Evolutionary conservation across 2,888 invertebrate species (phyloP).

Genomic region (Acanthococcus lagerstroemiae): DNA sequence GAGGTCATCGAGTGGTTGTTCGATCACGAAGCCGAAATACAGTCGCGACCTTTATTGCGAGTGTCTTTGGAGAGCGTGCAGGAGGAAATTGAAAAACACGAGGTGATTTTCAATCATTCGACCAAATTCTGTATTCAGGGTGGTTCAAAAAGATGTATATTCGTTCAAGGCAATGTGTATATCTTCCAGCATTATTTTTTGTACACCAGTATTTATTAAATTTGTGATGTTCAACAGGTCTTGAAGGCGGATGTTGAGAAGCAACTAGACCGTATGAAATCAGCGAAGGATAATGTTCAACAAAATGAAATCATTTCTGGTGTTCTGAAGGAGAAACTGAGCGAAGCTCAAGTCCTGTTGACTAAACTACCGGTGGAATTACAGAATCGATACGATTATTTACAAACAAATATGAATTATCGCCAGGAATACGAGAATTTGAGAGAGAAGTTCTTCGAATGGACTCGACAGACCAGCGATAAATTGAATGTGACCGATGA

Average conservation of each 20-base stretch:
- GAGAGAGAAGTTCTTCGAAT: conserved; percentile 66
- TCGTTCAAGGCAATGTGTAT: too few relatives aligned
- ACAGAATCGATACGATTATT: conserved; percentile 67
- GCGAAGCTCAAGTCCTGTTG: conserved; percentile 68
- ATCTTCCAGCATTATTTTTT: neutral
- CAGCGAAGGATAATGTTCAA: conserved; percentile 59
- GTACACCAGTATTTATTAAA: neutral
- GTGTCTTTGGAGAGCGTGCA: conserved; percentile 70
- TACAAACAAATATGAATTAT: conserved; percentile 64
- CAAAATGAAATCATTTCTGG: conserved; percentile 71
- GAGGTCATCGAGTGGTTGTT: conserved; percentile 74
- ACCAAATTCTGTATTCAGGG: too few relatives aligned
- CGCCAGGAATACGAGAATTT: conserved; percentile 66
- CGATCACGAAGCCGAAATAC: conserved; percentile 67
- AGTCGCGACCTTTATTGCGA: conserved; percentile 70
- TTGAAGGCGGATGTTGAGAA: conserved; percentile 58
- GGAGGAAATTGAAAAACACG: conserved; percentile 52
- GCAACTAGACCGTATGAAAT: conserved; percentile 58
- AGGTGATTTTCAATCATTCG: conserved; percentile 5
- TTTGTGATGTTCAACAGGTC: conserved; percentile 36
- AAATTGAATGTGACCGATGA: conserved; percentile 41
- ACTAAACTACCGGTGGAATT: conserved; percentile 69
- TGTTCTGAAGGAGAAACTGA: conserved; percentile 69
- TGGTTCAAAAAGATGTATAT: too few relatives aligned
- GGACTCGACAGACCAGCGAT: conserved; percentile 74